Evolutionary conservation across 30 jellyfish, hydroid and myxozoan genomes (phyloP), one percentile per base, ranked within the genome.

Genomic region (Catostylus mosaicus): DNA sequence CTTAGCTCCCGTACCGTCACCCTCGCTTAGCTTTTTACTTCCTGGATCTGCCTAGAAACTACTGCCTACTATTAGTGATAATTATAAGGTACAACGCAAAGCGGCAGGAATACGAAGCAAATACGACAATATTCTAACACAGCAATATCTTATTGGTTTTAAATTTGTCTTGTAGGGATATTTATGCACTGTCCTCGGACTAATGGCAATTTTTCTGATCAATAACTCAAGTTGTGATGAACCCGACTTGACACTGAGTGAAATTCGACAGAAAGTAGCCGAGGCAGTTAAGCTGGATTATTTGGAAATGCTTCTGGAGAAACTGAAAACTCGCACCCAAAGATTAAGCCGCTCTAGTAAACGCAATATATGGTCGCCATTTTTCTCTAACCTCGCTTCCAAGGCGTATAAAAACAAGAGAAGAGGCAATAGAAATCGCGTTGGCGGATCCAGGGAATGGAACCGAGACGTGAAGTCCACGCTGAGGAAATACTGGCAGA

Each of bases 261-360:
- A 65, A 31, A 65, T 65, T 4, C 77, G 52, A 22, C 30, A 27
- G 33, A 16, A 31, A 31, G 77, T 65, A 3, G 54, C 77, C n/a
- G 29, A 65, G 20, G 38, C 54, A 19, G 8, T 65, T 23, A 52
- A 22, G 3, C 11, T 1, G 20, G 77, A 31, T 16, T 29, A 19
- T 26, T 33, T 65, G 51, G 22, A 1, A 23, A 26, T 31, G 33
- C 54, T 65, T 22, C 26, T 12, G 8, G 50, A 18, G 24, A 37
- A 0, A 9, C 77, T 26, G 50, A 22, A 65, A 30, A 43, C n/a
- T 19, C 0, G 77, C 6, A 30, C 54, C 33, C 52, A 4, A 26
- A 29, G 77, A 2, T 0, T 31, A 65, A 8, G 26, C 54, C 19
- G 77, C 10, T 65, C 60, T 19, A 65, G 77, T 7, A 37, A 65